Conservation (phyloP, 2,888 invertebrate species). For the Caenorhabditis japonica region DNA sequence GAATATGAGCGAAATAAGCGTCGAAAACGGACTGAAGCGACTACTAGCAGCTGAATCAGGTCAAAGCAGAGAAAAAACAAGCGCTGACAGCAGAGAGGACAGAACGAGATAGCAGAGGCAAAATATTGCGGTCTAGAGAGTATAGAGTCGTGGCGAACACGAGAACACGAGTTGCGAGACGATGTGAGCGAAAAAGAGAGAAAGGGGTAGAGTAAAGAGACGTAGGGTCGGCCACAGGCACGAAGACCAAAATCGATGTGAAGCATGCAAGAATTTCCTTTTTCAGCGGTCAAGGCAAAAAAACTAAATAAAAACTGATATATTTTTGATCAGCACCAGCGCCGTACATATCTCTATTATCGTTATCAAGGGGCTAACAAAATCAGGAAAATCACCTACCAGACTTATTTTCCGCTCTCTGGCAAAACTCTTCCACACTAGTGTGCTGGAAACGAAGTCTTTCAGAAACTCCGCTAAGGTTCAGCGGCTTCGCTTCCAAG, state of each 20-base stretch:
- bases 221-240: not conserved
- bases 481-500: slow-evolving; percentile 16
- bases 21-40: slow-evolving; percentile 23
- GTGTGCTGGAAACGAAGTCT: slow-evolving; percentile 39
- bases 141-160: slow-evolving; percentile 5
- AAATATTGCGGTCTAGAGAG: not conserved
- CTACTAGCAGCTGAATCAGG: slow-evolving; percentile 21
- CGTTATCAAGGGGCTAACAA: not conserved
- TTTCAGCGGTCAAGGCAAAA: no score
- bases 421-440: slow-evolving; percentile 44
- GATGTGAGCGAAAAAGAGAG: not conserved
- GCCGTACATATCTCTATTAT: not conserved
- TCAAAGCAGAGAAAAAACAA: slow-evolving; percentile 12
- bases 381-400: slow-evolving; percentile 14
- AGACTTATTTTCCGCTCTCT: slow-evolving; percentile 39
- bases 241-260: slow-evolving; percentile 15
- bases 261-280: no score
- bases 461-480: slow-evolving; percentile 17
- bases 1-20: slow-evolving; percentile 38
- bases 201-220: slow-evolving; percentile 10
- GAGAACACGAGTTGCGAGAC: not conserved
- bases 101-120: slow-evolving; percentile 5
- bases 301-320: no score
- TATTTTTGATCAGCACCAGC: slow-evolving; percentile 2
- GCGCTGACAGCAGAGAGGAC: slow-evolving; percentile 3